Evolutionary conservation across 53 echinoderm and acorn worm species (phyloP).

Genomic region (Echinometra lucunter): DNA sequence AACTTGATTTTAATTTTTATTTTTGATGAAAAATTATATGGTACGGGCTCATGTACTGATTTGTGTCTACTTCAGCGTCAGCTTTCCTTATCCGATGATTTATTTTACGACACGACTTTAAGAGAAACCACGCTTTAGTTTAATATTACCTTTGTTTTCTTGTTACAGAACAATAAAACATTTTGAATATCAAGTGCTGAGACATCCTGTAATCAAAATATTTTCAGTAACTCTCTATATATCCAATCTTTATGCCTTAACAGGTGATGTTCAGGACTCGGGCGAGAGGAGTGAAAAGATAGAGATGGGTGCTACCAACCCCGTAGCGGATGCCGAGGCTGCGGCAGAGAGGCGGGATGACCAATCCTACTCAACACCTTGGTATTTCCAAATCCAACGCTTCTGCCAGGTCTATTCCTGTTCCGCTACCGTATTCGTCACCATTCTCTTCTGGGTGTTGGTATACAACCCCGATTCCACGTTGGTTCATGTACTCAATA

Average conservation of each 20-base stretch:
- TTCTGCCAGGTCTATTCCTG: slow-evolving; percentile 76
- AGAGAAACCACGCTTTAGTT: no score
- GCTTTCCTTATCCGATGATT: no score
- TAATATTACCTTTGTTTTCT: no score
- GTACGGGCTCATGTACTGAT: no score
- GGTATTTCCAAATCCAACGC: slow-evolving; percentile 82
- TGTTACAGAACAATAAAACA: no score
- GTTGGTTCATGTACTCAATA: slow-evolving; percentile 67
- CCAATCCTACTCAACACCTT: neutral
- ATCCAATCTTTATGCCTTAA: neutral
- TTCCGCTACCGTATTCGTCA: slow-evolving; percentile 73
- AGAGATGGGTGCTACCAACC: neutral
- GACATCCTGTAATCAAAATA: no score
- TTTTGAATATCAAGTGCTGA: no score
- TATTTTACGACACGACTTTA: no score
- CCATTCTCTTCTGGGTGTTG: slow-evolving; percentile 77
- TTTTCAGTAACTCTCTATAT: no score
- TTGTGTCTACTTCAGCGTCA: no score
- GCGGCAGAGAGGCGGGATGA: neutral
- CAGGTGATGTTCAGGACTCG: neutral
- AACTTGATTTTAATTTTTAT: no score
- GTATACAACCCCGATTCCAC: slow-evolving; percentile 75
- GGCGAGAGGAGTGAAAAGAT: neutral
- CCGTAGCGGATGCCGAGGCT: neutral
- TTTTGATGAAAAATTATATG: no score